Conservation (phyloP, 2,888 invertebrate genomes). For the Andrena haemorrhoa region DNA sequence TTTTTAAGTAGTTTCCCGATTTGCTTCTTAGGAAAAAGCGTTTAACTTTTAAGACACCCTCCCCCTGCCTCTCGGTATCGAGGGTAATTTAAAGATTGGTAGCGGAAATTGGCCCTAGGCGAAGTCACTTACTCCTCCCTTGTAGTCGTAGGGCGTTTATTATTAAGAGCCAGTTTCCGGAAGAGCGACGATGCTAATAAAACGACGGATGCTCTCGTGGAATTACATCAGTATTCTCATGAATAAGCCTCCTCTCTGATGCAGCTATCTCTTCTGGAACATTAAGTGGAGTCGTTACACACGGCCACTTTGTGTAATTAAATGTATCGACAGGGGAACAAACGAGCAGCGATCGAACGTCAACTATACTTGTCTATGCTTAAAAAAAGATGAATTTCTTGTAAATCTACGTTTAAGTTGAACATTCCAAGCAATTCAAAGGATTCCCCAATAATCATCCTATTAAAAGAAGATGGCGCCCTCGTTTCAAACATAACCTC, state of each 20-base stretch:
- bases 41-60: background rate
- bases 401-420: no score
- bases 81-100: background rate
- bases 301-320: constrained; percentile 48
- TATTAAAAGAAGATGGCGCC: no score
- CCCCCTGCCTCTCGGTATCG: background rate
- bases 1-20: no score
- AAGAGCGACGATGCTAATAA: constrained; percentile 14
- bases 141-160: background rate
- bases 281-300: constrained; percentile 6
- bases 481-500: no score
- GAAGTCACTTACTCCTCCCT: background rate
- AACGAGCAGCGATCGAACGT: background rate
- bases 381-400: no score
- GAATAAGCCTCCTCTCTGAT: constrained; percentile 24
- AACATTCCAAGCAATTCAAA: no score
- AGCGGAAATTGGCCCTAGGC: background rate
- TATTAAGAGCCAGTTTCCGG: background rate
- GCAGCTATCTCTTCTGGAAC: constrained; percentile 21
- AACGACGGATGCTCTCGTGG: constrained; percentile 17
- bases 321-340: constrained; percentile 5
- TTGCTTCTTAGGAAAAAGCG: background rate
- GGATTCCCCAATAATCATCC: no score
- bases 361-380: no score
- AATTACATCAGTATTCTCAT: constrained; percentile 49